A percentile compares a stretch with the other conserved stretches of the same genome.
phyloP scores from a whole-genome alignment of 1,140 invertebrate genomes.

The Drosophila grimshawi region DNA sequence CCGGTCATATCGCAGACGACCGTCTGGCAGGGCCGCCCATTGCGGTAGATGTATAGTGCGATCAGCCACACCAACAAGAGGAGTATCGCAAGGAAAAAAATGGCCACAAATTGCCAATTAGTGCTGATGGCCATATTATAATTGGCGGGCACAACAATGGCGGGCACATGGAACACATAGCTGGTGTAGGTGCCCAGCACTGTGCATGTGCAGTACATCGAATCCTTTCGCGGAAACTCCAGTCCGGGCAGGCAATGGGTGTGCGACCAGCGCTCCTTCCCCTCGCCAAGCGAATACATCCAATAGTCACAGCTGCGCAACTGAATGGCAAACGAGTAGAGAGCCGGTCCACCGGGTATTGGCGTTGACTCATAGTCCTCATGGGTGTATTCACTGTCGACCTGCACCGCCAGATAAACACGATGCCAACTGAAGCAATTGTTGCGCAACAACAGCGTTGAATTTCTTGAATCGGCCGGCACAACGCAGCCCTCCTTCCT shows the following conservation, averaged over 20 bases:
- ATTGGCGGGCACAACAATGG: conserved; percentile 13
- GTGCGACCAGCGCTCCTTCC: conserved; percentile 14
- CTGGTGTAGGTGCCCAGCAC: conserved; percentile 56
- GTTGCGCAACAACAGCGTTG: conserved; percentile 46
- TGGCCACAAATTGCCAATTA: not conserved
- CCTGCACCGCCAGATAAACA: conserved; percentile 39
- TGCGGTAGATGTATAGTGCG: not conserved
- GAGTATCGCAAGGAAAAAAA: not conserved
- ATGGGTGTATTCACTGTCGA: not conserved
- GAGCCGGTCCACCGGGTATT: conserved; percentile 27
- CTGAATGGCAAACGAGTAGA: conserved; percentile 44
- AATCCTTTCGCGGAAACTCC: not conserved
- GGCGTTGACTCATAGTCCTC: not conserved
- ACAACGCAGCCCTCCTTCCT: conserved; percentile 21
- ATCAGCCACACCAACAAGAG: not conserved
- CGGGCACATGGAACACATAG: conserved; percentile 28
- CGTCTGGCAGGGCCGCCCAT: conserved; percentile 15
- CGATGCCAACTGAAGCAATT: conserved; percentile 17
- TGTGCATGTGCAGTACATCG: conserved; percentile 33
- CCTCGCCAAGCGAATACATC: conserved; percentile 4
- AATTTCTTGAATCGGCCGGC: not conserved
- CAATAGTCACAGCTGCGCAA: conserved; percentile 53
- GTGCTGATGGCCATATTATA: fast-evolving
- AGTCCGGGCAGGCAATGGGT: conserved; percentile 23
- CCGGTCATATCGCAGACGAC: conserved; percentile 23